A percentile compares a stretch with the other conserved stretches of the same genome.
Evolutionary conservation across 1,140 invertebrate species (phyloP).

Genomic region (Halesus radiatus): DNA sequence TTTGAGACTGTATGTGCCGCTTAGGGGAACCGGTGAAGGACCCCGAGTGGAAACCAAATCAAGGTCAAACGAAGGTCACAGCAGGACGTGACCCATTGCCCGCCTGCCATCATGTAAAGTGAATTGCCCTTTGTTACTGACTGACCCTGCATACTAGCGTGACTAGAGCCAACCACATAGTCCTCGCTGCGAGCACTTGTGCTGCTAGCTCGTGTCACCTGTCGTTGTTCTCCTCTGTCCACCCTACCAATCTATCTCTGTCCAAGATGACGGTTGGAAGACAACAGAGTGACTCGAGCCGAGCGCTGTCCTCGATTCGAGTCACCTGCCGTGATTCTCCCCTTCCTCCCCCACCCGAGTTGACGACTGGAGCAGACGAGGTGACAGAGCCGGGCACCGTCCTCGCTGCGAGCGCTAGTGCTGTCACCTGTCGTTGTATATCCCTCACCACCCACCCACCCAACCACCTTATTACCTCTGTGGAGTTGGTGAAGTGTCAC

Average conservation of each 20-base stretch:
- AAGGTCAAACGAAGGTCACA: slow-evolving; percentile 75
- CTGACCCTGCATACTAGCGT: slow-evolving; percentile 1
- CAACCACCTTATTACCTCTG: background rate
- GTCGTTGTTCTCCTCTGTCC: background rate
- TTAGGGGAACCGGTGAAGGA: slow-evolving; percentile 65
- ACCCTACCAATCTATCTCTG: background rate
- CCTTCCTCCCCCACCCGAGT: too few relatives aligned
- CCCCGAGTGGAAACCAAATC: slow-evolving; percentile 82
- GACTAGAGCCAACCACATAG: slow-evolving; percentile 8
- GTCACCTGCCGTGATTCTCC: too few relatives aligned
- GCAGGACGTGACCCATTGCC: slow-evolving; percentile 74
- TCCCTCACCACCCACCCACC: background rate
- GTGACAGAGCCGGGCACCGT: too few relatives aligned
- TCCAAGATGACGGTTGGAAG: too few relatives aligned
- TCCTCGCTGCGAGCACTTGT: slow-evolving; percentile 11
- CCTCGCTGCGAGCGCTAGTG: too few relatives aligned
- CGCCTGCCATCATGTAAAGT: slow-evolving; percentile 50
- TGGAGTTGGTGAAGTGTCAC: background rate
- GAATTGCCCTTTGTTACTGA: slow-evolving; percentile 21
- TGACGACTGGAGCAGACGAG: too few relatives aligned
- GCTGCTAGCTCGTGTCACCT: slow-evolving; percentile 61
- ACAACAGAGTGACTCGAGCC: too few relatives aligned
- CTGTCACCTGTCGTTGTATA: too few relatives aligned
- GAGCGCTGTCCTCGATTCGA: too few relatives aligned
- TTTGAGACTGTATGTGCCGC: slow-evolving; percentile 57